These are phyloP conservation scores for Fissipunctia ypsillon DNA, from an alignment of 2,888 invertebrate genomes.

Conservation along the genomic window DNA sequence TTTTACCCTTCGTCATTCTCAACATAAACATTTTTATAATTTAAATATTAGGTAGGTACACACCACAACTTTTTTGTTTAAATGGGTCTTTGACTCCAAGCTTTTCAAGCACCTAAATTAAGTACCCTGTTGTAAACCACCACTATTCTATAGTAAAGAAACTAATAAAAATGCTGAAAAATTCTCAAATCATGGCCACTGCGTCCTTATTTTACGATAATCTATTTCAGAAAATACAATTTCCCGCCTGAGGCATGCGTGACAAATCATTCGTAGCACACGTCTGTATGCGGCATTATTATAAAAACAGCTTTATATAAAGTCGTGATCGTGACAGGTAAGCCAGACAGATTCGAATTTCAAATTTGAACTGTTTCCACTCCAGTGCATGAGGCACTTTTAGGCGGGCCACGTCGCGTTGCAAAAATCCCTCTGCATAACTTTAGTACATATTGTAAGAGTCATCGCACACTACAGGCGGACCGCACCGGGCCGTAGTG, in stretches of 20 bases:
- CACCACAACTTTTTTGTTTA: no score
- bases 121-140: not conserved
- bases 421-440: no score
- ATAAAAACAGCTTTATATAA: no score
- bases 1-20: constrained; percentile 15
- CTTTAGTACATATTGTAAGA: no score
- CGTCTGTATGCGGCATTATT: not conserved
- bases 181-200: not conserved
- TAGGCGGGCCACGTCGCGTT: no score
- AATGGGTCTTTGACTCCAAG: no score
- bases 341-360: not conserved
- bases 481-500: no score
- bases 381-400: not conserved
- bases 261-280: not conserved
- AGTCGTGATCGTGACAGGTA: no score
- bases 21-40: not conserved
- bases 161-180: not conserved
- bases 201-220: not conserved
- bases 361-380: not conserved
- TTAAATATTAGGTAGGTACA: not conserved
- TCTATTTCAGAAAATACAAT: not conserved
- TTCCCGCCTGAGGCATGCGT: not conserved
- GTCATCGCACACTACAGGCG: no score
- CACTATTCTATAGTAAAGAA: not conserved
- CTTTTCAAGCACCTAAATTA: not conserved